phyloP scores from a whole-genome alignment of 2,113 vertebrate genomes.

The Strix uralensis region DNA sequence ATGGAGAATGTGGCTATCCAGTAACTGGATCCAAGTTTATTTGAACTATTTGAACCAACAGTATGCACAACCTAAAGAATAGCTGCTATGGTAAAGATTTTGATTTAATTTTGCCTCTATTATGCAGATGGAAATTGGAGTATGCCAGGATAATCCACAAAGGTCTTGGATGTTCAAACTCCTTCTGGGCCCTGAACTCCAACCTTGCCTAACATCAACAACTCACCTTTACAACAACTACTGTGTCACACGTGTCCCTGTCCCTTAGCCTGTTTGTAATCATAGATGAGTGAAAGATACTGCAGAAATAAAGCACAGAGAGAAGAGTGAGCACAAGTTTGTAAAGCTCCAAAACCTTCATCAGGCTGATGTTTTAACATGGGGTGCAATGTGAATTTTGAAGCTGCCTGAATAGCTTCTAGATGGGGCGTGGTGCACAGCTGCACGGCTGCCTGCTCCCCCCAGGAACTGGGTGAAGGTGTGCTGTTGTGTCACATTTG shows the following conservation, averaged over 20 bases:
- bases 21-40: not conserved
- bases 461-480: not conserved
- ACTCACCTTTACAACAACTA: not conserved
- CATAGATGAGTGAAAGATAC: not conserved
- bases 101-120: not conserved
- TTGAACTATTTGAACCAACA: not conserved
- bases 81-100: not conserved
- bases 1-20: not conserved
- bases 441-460: not conserved
- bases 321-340: not conserved
- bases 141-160: not conserved
- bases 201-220: not conserved
- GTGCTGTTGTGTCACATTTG: not conserved
- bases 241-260: fast-evolving
- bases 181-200: not conserved
- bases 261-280: not conserved
- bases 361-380: not conserved
- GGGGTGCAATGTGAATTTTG: not conserved
- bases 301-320: not conserved
- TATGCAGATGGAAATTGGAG: not conserved
- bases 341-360: not conserved
- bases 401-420: not conserved
- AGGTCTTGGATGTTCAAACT: not conserved
- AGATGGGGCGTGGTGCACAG: not conserved
- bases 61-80: not conserved